Conservation (phyloP, 2,113 vertebrate genomes). For the Hemiscyllium ocellatum region DNA sequence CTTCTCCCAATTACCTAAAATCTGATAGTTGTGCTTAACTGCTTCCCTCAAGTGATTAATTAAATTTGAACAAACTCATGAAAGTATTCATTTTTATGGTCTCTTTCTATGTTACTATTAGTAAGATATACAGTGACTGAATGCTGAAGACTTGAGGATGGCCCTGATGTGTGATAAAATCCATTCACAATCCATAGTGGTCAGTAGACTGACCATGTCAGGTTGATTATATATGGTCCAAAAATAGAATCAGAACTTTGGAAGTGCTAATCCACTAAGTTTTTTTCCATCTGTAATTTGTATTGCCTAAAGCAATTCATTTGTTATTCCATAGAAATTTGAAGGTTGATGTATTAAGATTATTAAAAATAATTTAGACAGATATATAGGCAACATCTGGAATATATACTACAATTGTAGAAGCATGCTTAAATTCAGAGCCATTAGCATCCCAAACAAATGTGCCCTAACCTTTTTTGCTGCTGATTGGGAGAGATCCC, state of each 20-base stretch:
- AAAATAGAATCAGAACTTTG: background rate
- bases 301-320: background rate
- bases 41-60: background rate
- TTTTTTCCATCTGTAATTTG: background rate
- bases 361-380: conserved; percentile 27
- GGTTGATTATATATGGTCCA: background rate
- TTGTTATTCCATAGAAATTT: background rate
- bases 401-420: background rate
- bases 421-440: background rate
- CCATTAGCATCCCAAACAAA: background rate
- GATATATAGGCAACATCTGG: conserved; percentile 26
- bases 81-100: background rate
- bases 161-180: background rate
- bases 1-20: background rate
- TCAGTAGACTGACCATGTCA: background rate
- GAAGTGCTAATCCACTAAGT: background rate
- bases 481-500: background rate
- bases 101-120: background rate
- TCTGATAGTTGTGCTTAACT: background rate
- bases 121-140: background rate
- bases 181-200: background rate
- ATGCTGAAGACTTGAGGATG: background rate
- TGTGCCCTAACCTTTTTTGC: background rate
- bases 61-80: background rate
- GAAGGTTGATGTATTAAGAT: conserved; percentile 1